Conservation (phyloP, 2,797 vertebrate species). For the Tapera naevia region DNA sequence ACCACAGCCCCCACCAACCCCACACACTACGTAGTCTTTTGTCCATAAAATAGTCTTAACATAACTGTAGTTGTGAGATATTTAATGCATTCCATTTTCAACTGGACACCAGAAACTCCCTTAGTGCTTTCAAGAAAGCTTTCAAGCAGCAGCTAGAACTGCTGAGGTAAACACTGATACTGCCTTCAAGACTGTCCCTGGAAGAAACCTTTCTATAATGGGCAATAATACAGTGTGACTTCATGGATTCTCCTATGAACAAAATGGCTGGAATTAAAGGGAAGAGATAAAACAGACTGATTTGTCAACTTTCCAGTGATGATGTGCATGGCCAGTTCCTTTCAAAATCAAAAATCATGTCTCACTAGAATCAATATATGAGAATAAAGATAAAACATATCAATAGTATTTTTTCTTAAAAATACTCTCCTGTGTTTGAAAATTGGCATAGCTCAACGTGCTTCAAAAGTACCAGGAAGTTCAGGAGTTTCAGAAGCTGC, state of each 20-base stretch:
- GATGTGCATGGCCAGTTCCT: not conserved
- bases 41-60: not conserved
- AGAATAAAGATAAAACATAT: not conserved
- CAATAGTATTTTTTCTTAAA: not conserved
- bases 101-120: not conserved
- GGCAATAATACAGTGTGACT: not conserved
- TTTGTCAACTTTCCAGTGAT: not conserved
- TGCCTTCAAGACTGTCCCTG: not conserved
- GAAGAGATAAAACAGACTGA: not conserved
- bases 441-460: not conserved
- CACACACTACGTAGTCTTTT: not conserved
- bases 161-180: not conserved
- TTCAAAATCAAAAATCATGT: not conserved
- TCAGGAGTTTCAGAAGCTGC: not conserved
- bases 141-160: not conserved
- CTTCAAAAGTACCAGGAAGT: not conserved
- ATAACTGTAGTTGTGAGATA: not conserved
- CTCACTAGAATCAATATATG: not conserved
- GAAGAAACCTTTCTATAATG: not conserved
- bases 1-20: no score
- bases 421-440: not conserved
- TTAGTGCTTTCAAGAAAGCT: not conserved
- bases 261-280: not conserved
- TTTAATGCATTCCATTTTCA: not conserved
- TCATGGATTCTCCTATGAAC: not conserved